Percentiles rank a stretch among this genome's conserved stretches.
Evolutionary conservation across 2,888 invertebrate species (phyloP).

Genomic region (Lagria hirta): DNA sequence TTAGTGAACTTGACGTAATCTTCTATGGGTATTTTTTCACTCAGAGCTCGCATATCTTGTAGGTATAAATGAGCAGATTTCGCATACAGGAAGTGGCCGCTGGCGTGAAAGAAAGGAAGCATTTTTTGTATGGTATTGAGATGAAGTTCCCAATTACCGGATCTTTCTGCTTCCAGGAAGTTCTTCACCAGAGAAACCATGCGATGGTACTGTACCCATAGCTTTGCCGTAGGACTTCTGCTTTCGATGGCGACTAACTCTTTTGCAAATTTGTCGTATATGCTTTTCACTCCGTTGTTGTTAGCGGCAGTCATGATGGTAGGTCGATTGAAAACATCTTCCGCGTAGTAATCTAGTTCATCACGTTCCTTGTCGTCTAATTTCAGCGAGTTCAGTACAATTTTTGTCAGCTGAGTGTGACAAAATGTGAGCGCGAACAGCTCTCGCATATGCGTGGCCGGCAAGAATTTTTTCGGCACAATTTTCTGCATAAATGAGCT

Average conservation of each 20-base stretch:
- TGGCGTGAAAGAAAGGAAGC: constrained; percentile 44
- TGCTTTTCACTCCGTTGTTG: constrained; percentile 36
- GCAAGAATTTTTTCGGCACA: constrained; percentile 40
- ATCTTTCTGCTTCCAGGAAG: constrained; percentile 48
- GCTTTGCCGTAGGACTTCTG: constrained; percentile 44
- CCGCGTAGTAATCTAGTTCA: too few species aligned
- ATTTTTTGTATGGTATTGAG: constrained; percentile 45
- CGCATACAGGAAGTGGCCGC: too few species aligned
- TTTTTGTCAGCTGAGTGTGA: constrained; percentile 41
- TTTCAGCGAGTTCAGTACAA: constrained; percentile 36
- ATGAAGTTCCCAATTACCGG: constrained; percentile 49
- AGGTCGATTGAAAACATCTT: too few species aligned
- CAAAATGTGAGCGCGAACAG: constrained; percentile 36
- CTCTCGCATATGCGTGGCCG: constrained; percentile 41
- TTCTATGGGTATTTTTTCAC: too few species aligned
- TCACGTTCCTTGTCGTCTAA: constrained; percentile 38
- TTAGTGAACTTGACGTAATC: too few species aligned
- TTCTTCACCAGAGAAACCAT: constrained; percentile 48
- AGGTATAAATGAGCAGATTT: too few species aligned
- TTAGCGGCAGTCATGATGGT: constrained; percentile 40
- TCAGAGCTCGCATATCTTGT: constrained; percentile 30
- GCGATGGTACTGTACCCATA: constrained; percentile 45
- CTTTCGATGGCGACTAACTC: constrained; percentile 38
- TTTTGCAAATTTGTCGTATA: constrained; percentile 39
- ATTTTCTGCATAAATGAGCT: constrained; percentile 33